Base-by-base conservation (phyloP, 2,797 vertebrate species). In the Anniella stebbinsi region DNA sequence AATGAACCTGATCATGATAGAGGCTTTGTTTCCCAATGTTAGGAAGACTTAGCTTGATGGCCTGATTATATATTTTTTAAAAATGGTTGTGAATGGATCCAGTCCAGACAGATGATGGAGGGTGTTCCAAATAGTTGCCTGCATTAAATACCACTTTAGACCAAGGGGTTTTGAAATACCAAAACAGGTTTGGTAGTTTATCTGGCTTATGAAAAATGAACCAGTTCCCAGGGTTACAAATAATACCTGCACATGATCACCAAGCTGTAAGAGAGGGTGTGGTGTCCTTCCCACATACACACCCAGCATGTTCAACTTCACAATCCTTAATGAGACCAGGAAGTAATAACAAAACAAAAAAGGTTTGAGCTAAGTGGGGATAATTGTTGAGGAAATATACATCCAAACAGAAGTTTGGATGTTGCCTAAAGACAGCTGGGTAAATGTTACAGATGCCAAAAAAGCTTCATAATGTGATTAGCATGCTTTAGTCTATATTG, bases 261-360 rank as follows among this genome's bases (percentile, higher is more conserved):
- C 84, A 89, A 91, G 1, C 73, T 94, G 82, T 67, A 88, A 17
- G 21, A 70, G 86, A 92, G 91, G 93, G 93, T 6, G 72, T 89
- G 94, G 94, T 82, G 89, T 90, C 87, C 95, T 95, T 93, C 93
- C 94, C 95, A 93, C 57, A 88, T 54, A 92, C 91, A 96, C 95
- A 88, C 87, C 93, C 96, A 91, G 88, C 2, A 1, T 57, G 0
- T 93, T 94, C 66, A 28, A 91, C 91, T 94, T 89, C 92, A 93
- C 92, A 88, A 67, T 93, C 94, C 54, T 76, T 84, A 92, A 75
- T 72, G 89, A 81, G 87, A 92, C n/a, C 80, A 89, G 94, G 92
- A 95, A 94, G 92, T 28, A 3, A 45, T 45, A 45, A 3, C 6
- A 45, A 45, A 89, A 75, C 86, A 87, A 92, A 9, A 88, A 92